Evolutionary conservation across 2,113 vertebrate species (phyloP).

Genomic region (Nannobrachium achirus): DNA sequence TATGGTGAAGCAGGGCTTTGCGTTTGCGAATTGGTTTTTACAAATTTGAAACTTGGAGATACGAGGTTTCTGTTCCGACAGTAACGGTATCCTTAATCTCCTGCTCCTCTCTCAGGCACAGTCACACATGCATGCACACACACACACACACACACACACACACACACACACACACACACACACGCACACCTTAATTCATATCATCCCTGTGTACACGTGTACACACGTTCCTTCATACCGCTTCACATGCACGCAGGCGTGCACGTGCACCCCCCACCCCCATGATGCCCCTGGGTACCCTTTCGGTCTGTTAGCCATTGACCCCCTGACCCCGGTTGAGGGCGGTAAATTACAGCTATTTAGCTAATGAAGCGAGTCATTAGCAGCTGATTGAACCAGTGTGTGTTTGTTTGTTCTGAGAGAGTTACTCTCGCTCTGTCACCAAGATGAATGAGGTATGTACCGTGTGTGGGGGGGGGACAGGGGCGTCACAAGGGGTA

Average conservation of each 20-base stretch:
- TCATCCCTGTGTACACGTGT: too few species aligned
- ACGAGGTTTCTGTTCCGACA: too few species aligned
- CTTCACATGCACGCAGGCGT: too few species aligned
- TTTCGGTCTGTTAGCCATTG: conserved; percentile 65
- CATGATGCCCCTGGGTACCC: conserved; percentile 26
- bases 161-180: conserved; percentile 4
- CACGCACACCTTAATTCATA: too few species aligned
- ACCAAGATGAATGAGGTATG: conserved; percentile 54
- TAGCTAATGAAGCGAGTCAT: conserved; percentile 74
- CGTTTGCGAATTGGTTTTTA: too few species aligned
- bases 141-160: not conserved
- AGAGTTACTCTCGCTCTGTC: conserved; percentile 41
- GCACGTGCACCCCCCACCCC: too few species aligned
- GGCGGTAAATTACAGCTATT: conserved; percentile 69
- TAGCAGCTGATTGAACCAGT: conserved; percentile 61
- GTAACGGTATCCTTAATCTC: too few species aligned
- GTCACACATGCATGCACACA: not conserved
- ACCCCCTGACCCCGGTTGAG: conserved; percentile 63
- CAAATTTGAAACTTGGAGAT: too few species aligned
- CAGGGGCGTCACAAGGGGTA: too few species aligned
- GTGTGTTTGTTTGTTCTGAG: conserved; percentile 62
- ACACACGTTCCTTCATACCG: not conserved
- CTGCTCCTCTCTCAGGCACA: too few species aligned
- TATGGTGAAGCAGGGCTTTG: too few species aligned
- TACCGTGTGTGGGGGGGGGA: conserved; percentile 10